A percentile compares a stretch with the other conserved stretches of the same genome.
phyloP scores from a whole-genome alignment of 2,888 invertebrate genomes.

The Pseudolycoriella hygida region DNA sequence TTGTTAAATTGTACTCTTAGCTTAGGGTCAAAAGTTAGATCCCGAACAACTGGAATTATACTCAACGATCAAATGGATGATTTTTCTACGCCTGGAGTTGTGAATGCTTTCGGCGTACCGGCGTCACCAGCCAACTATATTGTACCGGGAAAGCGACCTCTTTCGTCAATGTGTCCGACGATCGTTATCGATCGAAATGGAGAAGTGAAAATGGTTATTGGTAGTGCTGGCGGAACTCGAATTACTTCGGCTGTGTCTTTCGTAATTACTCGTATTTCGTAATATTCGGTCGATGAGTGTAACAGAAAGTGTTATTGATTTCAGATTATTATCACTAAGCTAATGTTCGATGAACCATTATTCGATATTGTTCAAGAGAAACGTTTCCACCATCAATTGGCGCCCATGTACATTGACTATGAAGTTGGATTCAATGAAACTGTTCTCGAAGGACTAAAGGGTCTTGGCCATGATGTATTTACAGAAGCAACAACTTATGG shows the following conservation, averaged over 20 bases:
- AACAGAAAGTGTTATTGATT: too few relatives aligned
- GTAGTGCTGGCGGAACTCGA: conserved; percentile 69
- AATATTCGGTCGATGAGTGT: too few relatives aligned
- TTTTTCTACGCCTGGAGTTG: conserved; percentile 22
- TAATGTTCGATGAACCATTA: conserved; percentile 31
- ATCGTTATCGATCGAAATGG: conserved; percentile 44
- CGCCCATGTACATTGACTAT: conserved; percentile 34
- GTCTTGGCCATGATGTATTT: conserved; percentile 34
- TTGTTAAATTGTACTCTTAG: conserved; percentile 27
- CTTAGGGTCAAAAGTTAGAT: conserved; percentile 64
- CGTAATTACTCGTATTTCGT: conserved; percentile 19
- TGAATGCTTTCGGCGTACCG: conserved; percentile 48
- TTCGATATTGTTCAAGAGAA: conserved; percentile 33
- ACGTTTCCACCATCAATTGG: conserved; percentile 44
- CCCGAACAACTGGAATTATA: conserved; percentile 35
- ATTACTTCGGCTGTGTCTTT: conserved; percentile 57
- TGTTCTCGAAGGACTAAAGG: conserved; percentile 29
- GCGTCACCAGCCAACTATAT: conserved; percentile 66
- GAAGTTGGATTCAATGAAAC: conserved; percentile 46
- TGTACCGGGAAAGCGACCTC: conserved; percentile 53
- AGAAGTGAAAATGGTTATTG: conserved; percentile 52
- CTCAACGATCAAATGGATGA: conserved; percentile 10
- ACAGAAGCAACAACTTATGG: conserved; percentile 32
- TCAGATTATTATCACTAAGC: too few relatives aligned
- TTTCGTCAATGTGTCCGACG: conserved; percentile 73